phyloP scores from a whole-genome alignment of 2,113 vertebrate genomes.

The Gasterosteus nipponicus region DNA sequence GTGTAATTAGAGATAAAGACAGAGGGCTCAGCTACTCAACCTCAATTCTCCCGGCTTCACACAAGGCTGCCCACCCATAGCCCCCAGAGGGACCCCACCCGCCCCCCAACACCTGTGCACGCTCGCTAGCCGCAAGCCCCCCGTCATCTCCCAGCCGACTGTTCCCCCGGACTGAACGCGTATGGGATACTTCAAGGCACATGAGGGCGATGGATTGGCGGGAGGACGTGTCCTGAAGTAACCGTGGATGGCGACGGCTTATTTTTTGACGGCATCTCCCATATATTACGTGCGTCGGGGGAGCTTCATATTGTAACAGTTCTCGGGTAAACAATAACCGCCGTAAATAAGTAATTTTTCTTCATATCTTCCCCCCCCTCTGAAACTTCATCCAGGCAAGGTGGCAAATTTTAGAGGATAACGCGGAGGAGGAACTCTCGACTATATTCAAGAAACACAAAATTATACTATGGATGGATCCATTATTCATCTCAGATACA shows the following conservation, averaged over 20 bases:
- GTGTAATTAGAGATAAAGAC: constrained; percentile 81
- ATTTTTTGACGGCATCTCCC: not conserved
- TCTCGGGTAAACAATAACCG: constrained; percentile 72
- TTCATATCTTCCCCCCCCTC: constrained; percentile 63
- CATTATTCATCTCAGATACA: constrained; percentile 86
- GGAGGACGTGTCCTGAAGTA: constrained; percentile 32
- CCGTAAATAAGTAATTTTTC: constrained; percentile 69
- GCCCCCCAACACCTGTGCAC: constrained; percentile 29
- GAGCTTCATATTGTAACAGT: constrained; percentile 43
- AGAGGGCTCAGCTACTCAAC: constrained; percentile 73
- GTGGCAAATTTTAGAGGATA: constrained; percentile 50
- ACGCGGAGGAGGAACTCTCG: constrained; percentile 65
- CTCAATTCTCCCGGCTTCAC: constrained; percentile 72
- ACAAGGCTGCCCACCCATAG: constrained; percentile 65
- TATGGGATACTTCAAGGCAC: constrained; percentile 15
- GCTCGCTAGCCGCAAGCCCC: constrained; percentile 17
- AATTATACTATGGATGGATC: constrained; percentile 81
- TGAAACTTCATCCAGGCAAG: constrained; percentile 62
- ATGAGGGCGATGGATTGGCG: constrained; percentile 44
- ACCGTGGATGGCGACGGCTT: constrained; percentile 22
- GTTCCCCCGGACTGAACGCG: constrained; percentile 39
- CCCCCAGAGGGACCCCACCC: constrained; percentile 46
- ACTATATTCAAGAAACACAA: constrained; percentile 80
- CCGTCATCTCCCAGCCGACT: constrained; percentile 33
- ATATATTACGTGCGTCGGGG: constrained; percentile 24